These are phyloP conservation scores for Pararge aegeria DNA, from an alignment of 1,140 invertebrate species.

Conservation along the genomic window DNA sequence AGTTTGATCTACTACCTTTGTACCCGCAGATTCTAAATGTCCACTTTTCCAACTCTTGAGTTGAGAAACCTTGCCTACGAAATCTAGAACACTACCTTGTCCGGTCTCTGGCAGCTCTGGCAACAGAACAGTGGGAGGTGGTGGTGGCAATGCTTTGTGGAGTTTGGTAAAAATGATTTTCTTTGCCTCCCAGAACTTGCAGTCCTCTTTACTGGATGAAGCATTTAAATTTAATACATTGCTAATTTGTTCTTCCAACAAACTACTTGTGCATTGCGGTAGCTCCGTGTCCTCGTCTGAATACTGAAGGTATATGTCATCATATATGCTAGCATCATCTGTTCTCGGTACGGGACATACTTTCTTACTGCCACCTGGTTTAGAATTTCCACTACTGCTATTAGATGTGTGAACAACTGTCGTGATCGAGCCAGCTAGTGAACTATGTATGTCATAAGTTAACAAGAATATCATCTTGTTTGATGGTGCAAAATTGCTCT, in stretches of 20 bases:
- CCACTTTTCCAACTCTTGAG: constrained; percentile 69
- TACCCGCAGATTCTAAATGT: constrained; percentile 60
- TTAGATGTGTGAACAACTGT: constrained; percentile 68
- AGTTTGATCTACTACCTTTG: constrained; percentile 65
- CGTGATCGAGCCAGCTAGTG: constrained; percentile 63
- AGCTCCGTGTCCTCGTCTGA: constrained; percentile 75
- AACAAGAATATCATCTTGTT: constrained; percentile 73
- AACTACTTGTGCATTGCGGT: constrained; percentile 65
- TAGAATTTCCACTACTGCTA: constrained; percentile 63
- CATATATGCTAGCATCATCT: constrained; percentile 47
- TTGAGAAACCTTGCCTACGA: constrained; percentile 63
- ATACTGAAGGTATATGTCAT: constrained; percentile 76
- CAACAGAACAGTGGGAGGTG: constrained; percentile 53
- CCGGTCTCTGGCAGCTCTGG: constrained; percentile 59
- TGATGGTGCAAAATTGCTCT: constrained; percentile 56
- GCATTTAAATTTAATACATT: constrained; percentile 74
- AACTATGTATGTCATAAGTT: constrained; percentile 75
- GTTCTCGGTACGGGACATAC: constrained; percentile 58
- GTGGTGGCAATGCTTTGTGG: constrained; percentile 59
- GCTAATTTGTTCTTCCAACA: constrained; percentile 72
- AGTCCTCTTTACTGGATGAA: constrained; percentile 72
- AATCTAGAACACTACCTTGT: constrained; percentile 57
- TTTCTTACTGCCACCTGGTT: constrained; percentile 76
- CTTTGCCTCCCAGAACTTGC: constrained; percentile 66
- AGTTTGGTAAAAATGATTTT: constrained; percentile 66